phyloP scores from a whole-genome alignment of 2,888 invertebrate species.

The Drosophila infuscata region DNA sequence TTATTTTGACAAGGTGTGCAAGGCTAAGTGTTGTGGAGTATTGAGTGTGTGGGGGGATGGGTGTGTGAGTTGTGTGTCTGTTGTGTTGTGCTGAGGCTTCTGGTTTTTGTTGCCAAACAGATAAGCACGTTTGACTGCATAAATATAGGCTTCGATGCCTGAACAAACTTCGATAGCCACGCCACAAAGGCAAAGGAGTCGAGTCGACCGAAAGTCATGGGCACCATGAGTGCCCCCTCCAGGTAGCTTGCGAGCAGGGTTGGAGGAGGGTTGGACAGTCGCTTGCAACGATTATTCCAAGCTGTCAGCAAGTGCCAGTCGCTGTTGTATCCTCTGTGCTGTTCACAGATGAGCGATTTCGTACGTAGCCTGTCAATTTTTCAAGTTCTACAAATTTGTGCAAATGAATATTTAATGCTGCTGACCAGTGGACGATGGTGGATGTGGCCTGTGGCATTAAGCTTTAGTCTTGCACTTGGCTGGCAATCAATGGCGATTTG shows the following conservation, averaged over 20 bases:
- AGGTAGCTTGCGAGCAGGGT: background rate
- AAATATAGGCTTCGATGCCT: conserved; percentile 67
- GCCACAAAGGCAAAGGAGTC: conserved; percentile 10
- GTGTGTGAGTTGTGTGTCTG: background rate
- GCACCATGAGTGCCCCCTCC: conserved; percentile 1
- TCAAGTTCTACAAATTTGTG: conserved; percentile 58
- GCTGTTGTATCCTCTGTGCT: conserved; percentile 20
- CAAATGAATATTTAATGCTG: conserved; percentile 71
- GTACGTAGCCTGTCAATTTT: conserved; percentile 51
- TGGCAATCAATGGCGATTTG: conserved; percentile 42
- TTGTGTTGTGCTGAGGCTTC: conserved; percentile 2
- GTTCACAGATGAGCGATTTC: conserved; percentile 16
- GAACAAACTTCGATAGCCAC: conserved; percentile 61
- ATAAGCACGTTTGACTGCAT: conserved; percentile 74
- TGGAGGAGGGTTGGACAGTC: background rate
- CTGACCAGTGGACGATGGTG: conserved; percentile 10
- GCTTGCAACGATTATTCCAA: conserved; percentile 44
- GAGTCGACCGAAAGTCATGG: conserved; percentile 21
- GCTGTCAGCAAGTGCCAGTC: conserved; percentile 51
- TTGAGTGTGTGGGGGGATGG: background rate
- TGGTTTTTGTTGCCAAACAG: conserved; percentile 30
- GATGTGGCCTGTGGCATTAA: background rate
- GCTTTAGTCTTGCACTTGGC: conserved; percentile 30
- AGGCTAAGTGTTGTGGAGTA: background rate
- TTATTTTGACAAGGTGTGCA: conserved; percentile 3